Conservation (phyloP, 35 echinoderm and acorn worm species). For the Heliocidaris tuberculata region DNA sequence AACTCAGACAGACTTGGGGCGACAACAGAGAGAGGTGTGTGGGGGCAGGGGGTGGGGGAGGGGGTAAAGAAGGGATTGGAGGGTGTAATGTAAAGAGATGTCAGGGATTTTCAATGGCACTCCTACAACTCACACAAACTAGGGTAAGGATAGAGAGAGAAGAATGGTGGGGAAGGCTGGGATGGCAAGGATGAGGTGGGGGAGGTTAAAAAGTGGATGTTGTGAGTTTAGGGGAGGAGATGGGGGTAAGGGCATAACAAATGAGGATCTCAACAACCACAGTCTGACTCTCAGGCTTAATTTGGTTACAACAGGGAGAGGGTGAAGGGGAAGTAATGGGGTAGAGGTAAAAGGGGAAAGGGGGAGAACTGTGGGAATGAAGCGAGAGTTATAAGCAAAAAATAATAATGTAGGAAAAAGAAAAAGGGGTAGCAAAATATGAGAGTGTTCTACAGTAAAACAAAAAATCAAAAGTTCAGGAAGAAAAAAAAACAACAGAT, state of each 20-base stretch:
- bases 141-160: neutral
- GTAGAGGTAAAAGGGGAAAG: neutral
- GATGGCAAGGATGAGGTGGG: no score
- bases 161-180: neutral
- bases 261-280: neutral
- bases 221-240: no score
- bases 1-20: constrained; percentile 15
- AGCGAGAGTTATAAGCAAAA: neutral
- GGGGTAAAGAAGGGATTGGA: neutral
- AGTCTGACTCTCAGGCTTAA: neutral
- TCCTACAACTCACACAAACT: no score
- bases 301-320: no score
- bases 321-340: no score
- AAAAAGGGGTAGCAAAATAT: neutral
- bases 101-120: no score
- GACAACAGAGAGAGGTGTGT: neutral
- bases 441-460: no score
- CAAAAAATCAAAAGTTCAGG: neutral
- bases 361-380: no score
- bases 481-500: neutral
- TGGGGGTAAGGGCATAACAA: no score
- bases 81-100: no score
- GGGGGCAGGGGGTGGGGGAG: no score
- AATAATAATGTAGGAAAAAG: neutral
- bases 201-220: no score